phyloP scores from a whole-genome alignment of 2,113 vertebrate species.

The Columba janthina region DNA sequence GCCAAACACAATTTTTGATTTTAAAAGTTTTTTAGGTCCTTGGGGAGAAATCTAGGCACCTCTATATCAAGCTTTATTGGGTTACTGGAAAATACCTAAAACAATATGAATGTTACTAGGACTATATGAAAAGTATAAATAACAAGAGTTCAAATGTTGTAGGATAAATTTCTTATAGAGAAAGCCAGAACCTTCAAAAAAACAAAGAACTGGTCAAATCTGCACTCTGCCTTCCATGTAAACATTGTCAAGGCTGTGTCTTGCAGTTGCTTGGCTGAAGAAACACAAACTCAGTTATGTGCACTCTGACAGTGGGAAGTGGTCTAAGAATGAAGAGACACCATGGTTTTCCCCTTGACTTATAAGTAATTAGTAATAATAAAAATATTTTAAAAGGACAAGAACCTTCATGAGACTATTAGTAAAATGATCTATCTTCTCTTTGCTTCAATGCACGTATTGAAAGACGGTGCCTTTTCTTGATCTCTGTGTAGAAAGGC shows the following conservation, averaged over 20 bases:
- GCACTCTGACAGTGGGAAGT: neutral
- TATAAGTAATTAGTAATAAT: neutral
- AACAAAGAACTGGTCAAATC: neutral
- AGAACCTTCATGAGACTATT: neutral
- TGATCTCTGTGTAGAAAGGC: neutral
- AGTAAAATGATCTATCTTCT: neutral
- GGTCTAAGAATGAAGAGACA: neutral
- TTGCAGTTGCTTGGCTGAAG: neutral
- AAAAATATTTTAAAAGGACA: slow-evolving; percentile 19
- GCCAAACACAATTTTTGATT: neutral
- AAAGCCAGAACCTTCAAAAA: neutral
- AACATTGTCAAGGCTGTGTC: neutral
- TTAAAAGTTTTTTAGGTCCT: neutral
- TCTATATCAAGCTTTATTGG: neutral
- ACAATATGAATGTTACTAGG: neutral
- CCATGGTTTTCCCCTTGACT: neutral
- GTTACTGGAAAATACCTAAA: neutral
- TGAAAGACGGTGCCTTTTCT: neutral
- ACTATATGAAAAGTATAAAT: neutral
- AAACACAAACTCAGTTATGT: neutral
- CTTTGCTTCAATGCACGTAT: neutral
- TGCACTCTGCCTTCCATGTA: neutral
- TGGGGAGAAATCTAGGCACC: neutral
- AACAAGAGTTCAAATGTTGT: neutral
- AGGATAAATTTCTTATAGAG: neutral